phyloP scores from a whole-genome alignment of 2,113 vertebrate species.

The Nibea albiflora region DNA sequence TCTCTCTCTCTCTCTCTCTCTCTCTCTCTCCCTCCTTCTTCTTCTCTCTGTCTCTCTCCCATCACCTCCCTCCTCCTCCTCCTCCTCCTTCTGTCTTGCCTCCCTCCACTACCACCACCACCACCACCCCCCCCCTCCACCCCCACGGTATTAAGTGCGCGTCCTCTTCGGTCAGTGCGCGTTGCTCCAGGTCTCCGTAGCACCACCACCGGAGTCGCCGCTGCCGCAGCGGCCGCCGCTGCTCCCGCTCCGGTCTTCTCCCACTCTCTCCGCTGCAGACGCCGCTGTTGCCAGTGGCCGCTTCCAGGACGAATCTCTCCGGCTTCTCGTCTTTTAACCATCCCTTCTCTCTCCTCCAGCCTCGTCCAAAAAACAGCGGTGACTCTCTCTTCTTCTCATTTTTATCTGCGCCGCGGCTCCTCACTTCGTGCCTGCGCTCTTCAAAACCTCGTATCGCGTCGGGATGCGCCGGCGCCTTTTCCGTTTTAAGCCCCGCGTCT shows the following conservation, averaged over 20 bases:
- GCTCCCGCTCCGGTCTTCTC: conserved; percentile 17
- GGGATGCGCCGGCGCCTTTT: conserved; percentile 51
- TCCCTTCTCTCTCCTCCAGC: neutral
- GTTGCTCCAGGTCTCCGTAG: conserved; percentile 64
- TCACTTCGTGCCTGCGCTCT: conserved; percentile 23
- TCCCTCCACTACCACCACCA: conserved; percentile 42
- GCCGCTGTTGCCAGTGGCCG: neutral
- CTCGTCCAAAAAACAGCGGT: neutral
- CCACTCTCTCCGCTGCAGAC: no score
- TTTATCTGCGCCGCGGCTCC: conserved; percentile 4
- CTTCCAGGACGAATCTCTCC: conserved; percentile 8
- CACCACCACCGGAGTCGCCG: conserved; percentile 33
- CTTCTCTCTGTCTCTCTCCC: conserved; percentile 21
- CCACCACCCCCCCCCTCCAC: conserved; percentile 33
- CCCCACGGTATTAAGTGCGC: conserved; percentile 73
- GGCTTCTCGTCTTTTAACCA: neutral
- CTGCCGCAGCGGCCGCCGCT: neutral
- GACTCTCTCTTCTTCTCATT: neutral
- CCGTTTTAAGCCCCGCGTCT: conserved; percentile 80
- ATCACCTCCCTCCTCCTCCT: conserved; percentile 6
- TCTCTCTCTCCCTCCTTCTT: conserved; percentile 39
- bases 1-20: conserved; percentile 13
- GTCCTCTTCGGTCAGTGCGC: conserved; percentile 75
- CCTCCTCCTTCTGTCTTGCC: conserved; percentile 33
- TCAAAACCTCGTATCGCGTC: conserved; percentile 22